Percentiles rank a stretch among this genome's conserved stretches.
phyloP scores from a whole-genome alignment of 2,888 invertebrate genomes.

The Diploptera punctata region DNA sequence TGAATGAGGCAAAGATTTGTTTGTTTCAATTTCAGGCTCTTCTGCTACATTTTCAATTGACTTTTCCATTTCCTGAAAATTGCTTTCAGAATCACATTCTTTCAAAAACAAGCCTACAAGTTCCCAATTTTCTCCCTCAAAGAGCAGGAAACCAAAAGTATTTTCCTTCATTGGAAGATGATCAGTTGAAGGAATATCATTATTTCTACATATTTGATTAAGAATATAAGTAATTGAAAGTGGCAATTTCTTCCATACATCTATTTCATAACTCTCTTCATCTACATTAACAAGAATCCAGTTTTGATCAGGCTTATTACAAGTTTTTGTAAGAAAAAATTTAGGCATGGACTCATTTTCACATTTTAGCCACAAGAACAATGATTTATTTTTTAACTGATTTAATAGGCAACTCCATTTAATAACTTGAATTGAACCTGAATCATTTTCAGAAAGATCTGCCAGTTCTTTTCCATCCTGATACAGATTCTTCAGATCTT shows the following conservation, averaged over 20 bases:
- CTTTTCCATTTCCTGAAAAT: not conserved
- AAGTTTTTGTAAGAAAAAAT: slow-evolving; percentile 6
- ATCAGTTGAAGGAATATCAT: slow-evolving; percentile 27
- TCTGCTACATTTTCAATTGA: not conserved
- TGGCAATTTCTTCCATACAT: not conserved
- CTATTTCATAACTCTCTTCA: not conserved
- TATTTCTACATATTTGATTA: not conserved
- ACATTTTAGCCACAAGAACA: slow-evolving; percentile 3
- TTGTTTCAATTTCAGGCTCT: not conserved
- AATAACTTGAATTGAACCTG: slow-evolving; percentile 14
- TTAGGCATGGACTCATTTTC: not conserved
- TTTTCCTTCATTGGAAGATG: slow-evolving; percentile 26
- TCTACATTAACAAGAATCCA: not conserved
- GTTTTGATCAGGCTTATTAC: slow-evolving; percentile 33
- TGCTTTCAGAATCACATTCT: slow-evolving; percentile 48
- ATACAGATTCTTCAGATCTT: not conserved
- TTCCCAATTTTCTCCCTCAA: slow-evolving; percentile 41
- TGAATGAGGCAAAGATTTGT: no score
- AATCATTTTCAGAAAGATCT: slow-evolving; percentile 4
- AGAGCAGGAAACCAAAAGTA: slow-evolving; percentile 41
- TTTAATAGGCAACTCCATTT: not conserved
- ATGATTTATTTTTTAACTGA: not conserved
- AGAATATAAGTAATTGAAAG: not conserved
- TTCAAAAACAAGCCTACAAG: slow-evolving; percentile 40
- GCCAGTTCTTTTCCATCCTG: not conserved